A percentile compares a stretch with the other conserved stretches of the same genome.
Conservation (phyloP, 1,140 invertebrate genomes). For the Papilio glaucus region DNA sequence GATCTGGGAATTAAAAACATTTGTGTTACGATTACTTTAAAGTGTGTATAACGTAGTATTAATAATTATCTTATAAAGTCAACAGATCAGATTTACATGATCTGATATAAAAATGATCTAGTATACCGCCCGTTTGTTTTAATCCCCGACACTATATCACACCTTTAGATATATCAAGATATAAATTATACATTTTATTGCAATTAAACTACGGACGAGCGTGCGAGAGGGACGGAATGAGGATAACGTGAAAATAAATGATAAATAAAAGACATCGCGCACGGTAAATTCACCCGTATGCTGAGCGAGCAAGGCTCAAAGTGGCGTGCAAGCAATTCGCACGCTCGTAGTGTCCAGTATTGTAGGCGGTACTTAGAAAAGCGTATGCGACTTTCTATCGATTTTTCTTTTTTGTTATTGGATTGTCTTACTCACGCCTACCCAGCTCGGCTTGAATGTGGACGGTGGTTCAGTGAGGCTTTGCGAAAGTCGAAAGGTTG, state of each 20-base stretch:
- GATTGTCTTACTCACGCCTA: conserved; percentile 23
- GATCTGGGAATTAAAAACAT: neutral
- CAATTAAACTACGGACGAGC: conserved; percentile 44
- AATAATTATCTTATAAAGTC: neutral
- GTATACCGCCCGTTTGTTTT: too few species aligned
- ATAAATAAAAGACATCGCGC: conserved; percentile 49
- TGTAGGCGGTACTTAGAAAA: conserved; percentile 34
- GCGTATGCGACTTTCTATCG: conserved; percentile 28
- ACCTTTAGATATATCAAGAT: conserved; percentile 46
- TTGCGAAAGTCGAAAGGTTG: neutral
- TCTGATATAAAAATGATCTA: neutral
- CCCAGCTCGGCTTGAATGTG: neutral
- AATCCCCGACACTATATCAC: conserved; percentile 22
- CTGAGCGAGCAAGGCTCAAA: neutral
- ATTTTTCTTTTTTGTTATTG: conserved; percentile 31
- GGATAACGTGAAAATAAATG: conserved; percentile 72
- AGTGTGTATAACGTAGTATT: neutral
- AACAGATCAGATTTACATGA: neutral
- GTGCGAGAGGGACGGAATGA: conserved; percentile 66
- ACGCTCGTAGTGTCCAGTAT: conserved; percentile 10
- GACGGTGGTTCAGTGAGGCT: neutral
- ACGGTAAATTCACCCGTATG: conserved; percentile 33
- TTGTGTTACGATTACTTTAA: neutral
- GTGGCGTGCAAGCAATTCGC: neutral
- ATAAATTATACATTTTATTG: conserved; percentile 50